Evolutionary conservation across 2,113 vertebrate genomes (phyloP).

Genomic region (Tetrax tetrax): DNA sequence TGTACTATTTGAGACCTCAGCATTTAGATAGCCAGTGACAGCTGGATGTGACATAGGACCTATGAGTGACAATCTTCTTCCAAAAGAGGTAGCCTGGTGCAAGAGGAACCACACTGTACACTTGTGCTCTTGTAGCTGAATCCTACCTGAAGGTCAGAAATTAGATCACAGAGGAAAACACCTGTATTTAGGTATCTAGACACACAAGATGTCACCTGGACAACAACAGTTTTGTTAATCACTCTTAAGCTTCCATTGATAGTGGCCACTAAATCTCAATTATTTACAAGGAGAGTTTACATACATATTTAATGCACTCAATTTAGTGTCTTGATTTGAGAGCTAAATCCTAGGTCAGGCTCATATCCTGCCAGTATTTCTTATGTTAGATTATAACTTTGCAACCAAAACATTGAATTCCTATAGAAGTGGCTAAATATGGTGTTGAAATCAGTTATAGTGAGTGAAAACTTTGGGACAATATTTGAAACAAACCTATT

Average conservation of each 20-base stretch:
- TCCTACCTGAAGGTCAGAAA: background rate
- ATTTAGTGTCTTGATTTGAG: background rate
- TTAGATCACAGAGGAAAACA: background rate
- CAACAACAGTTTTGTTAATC: background rate
- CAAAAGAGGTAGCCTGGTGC: background rate
- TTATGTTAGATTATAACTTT: background rate
- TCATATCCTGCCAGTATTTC: background rate
- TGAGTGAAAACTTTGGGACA: background rate
- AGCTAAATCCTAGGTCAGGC: background rate
- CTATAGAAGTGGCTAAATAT: background rate
- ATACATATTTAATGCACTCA: background rate
- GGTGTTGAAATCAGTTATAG: background rate
- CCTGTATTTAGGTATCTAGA: background rate
- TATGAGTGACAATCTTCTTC: background rate
- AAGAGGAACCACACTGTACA: background rate
- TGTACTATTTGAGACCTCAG: background rate
- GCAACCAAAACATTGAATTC: background rate
- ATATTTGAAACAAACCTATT: background rate
- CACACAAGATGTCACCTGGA: background rate
- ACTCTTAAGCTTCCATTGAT: background rate
- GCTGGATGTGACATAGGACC: background rate
- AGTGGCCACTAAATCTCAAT: background rate
- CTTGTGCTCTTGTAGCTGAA: background rate
- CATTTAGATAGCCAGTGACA: background rate
- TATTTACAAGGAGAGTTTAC: background rate